Evolutionary conservation across 1,140 invertebrate genomes (phyloP), one percentile per base, ranked within the genome.

Genomic region (Choristoneura fumiferana): DNA sequence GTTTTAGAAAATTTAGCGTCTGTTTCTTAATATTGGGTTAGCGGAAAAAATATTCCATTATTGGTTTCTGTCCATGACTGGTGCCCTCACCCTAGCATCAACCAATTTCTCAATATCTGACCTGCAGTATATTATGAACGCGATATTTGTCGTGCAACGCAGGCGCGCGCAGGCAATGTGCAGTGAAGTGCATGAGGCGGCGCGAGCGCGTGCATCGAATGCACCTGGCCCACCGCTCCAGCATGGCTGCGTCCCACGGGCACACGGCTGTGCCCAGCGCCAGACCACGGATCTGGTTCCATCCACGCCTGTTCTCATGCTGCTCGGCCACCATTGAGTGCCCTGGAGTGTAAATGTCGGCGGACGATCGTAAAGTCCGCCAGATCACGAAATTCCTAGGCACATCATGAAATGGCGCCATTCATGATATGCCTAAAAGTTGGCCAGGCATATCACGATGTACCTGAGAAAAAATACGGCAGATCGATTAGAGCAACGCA

Each of bases 251-350:
- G 57, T 88, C 85, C 85, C 85, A 88, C 0, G 81, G 70, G 37
- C 84, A 83, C 6, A 78, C 58, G 0, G 73, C 56, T 0, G 72
- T 65, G 40, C 67, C 69, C 12, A 88, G 64, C 1, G 85, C 84
- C 9, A 88, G 52, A 0, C 84, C 85, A 8, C 76, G 74, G 29
- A 87, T 69, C n/a, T 65, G 49, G 3, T 63, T 60, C 82, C 70
- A 76, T n/a, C 73, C 71, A 0, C 72, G 69, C 2, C 75, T 69
- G 0, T 65, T 22, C 9, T 79, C 75, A 45, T 76, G 70, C 54
- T 83, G 82, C 22, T 88, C 85, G 0, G 81, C 85, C 57, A 88
- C 12, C 82, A 88, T 80, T 6, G 85, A 79, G 59, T 88, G 85
- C 8, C 85, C 85, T 88, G 63, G 0, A 22, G 39, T 57, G 15